These are phyloP conservation scores for Nomada flava DNA, from an alignment of 2,888 invertebrate genomes.

Conservation along the genomic window DNA sequence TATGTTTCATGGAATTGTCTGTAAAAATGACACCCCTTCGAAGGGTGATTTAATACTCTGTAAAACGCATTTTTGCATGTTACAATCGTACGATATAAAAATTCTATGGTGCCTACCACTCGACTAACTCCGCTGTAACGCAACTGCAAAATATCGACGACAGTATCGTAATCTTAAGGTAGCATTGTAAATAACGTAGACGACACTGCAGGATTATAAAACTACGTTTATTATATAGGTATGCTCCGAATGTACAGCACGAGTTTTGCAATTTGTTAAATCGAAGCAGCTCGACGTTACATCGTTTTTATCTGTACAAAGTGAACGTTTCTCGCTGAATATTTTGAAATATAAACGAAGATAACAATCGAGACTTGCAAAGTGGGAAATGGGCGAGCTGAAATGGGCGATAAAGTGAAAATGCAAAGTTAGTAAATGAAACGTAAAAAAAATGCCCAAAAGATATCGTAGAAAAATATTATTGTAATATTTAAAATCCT, in stretches of 20 bases:
- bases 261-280: conserved; percentile 35
- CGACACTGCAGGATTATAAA: conserved; percentile 28
- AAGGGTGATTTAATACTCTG: conserved; percentile 41
- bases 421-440: no score
- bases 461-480: no score
- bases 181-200: conserved; percentile 42
- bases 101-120: conserved; percentile 78
- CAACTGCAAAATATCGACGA: conserved; percentile 45
- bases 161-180: conserved; percentile 49
- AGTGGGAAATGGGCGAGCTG: no score
- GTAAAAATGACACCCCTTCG: background rate
- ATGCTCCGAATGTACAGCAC: conserved; percentile 31
- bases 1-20: conserved; percentile 17
- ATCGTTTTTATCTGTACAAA: conserved; percentile 1
- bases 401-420: no score
- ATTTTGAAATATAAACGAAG: no score
- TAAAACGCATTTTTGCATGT: conserved; percentile 59
- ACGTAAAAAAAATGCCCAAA: no score
- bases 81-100: conserved; percentile 59
- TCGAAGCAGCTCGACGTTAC: conserved; percentile 11
- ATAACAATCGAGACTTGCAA: no score
- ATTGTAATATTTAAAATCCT: no score
- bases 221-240: background rate
- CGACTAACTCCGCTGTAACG: conserved; percentile 71
- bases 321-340: conserved; percentile 26